A percentile compares a stretch with the other conserved stretches of the same genome.
phyloP scores from a whole-genome alignment of 2,888 invertebrate genomes.

The Colletes collaris region DNA sequence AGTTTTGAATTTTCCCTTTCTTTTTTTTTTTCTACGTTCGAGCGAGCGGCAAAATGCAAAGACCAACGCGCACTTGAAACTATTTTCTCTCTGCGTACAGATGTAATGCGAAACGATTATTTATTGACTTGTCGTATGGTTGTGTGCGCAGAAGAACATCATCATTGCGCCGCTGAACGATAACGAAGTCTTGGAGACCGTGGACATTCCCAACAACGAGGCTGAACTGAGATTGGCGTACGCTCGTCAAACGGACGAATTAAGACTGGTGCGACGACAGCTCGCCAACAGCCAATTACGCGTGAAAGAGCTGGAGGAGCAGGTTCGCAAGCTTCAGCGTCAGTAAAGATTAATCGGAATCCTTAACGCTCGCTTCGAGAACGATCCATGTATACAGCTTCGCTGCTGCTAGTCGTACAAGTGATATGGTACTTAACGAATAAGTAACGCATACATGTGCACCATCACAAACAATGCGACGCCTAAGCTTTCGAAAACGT shows the following conservation, averaged over 20 bases:
- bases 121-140: neutral
- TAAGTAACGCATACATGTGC: conserved; percentile 25
- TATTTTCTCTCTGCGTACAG: neutral
- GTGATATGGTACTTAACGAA: conserved; percentile 54
- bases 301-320: conserved; percentile 92
- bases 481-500: conserved; percentile 44
- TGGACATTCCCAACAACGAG: conserved; percentile 80
- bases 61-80: too few relatives aligned
- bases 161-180: conserved; percentile 73
- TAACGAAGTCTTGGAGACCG: conserved; percentile 77
- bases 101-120: neutral
- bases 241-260: conserved; percentile 91
- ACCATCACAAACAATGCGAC: conserved; percentile 26
- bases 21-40: too few relatives aligned
- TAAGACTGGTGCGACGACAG: conserved; percentile 90
- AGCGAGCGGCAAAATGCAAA: too few relatives aligned
- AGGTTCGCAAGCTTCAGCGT: conserved; percentile 86
- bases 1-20: too few relatives aligned
- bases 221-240: conserved; percentile 90
- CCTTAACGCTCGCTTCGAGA: conserved; percentile 30
- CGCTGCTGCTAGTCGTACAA: conserved; percentile 51
- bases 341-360: conserved; percentile 55
- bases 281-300: conserved; percentile 91
- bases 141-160: conserved; percentile 75
- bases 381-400: conserved; percentile 45